Evolutionary conservation across 1,140 invertebrate genomes (phyloP), one percentile per base, ranked within the genome.

Genomic region (Macrotrachela quadricornifera): DNA sequence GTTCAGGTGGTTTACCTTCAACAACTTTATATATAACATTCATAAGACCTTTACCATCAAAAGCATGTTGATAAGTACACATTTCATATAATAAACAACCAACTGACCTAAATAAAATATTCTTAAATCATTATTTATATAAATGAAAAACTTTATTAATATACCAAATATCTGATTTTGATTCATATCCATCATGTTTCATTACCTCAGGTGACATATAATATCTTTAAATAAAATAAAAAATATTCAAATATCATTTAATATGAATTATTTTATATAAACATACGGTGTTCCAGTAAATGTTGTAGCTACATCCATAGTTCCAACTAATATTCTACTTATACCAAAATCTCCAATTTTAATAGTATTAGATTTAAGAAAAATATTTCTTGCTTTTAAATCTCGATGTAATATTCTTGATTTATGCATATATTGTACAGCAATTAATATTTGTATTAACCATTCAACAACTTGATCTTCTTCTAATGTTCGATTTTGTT

Each of bases 331-430:
- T 21, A 69, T 67, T 42, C 65, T 56, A 36, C 66, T 68, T 39
- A 69, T 69, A 18, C 67, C 67, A 64, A 69, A 69, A 58, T 69
- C 67, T 43, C 67, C 67, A 49, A 69, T 65, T 55, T 69, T 69
- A 45, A 68, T 59, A 51, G 59, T 60, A 50, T 68, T 67, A 53
- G 66, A 63, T 46, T 61, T 62, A 12, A 70, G 51, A 57, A 70
- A 71, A 54, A 70, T 70, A 57, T 71, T 71, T 56, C 68, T 69
- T 57, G 69, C 62, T 60, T 71, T 71, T 9, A 71, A 59, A 57
- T 71, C 69, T 53, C 69, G 60, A 54, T 71, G 69, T 21, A 71
- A 57, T 15, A 71, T 61, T 44, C 64, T 57, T n/a, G 63, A 54
- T 57, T 56, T 62, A 56, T 71, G 69, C 62, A 71, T 68, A 54